Conservation (phyloP, 2,888 invertebrate genomes). For the Hoplodrina blanda region DNA sequence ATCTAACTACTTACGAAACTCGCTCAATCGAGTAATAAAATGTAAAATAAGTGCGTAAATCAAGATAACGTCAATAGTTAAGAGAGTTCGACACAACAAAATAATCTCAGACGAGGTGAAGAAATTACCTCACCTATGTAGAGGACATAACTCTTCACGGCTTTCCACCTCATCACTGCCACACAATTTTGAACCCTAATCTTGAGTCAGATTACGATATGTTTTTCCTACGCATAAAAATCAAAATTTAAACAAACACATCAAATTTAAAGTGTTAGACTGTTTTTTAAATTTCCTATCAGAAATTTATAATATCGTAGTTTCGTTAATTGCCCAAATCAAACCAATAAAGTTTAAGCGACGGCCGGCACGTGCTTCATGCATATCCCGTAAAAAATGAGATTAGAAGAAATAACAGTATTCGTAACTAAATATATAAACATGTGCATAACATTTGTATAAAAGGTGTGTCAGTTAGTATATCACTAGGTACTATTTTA, state of each 20-base stretch:
- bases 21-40: slow-evolving; percentile 85
- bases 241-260: slow-evolving; percentile 58
- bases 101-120: slow-evolving; percentile 81
- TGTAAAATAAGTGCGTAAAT: slow-evolving; percentile 88
- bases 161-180: slow-evolving; percentile 60
- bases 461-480: slow-evolving; percentile 16
- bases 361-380: slow-evolving; percentile 60
- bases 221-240: slow-evolving; percentile 36
- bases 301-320: slow-evolving; percentile 54
- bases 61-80: slow-evolving; percentile 89
- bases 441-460: slow-evolving; percentile 9
- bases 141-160: slow-evolving; percentile 78
- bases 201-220: slow-evolving; percentile 15
- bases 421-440: slow-evolving; percentile 15
- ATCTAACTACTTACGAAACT: slow-evolving; percentile 75
- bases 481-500: neutral
- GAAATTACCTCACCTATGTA: slow-evolving; percentile 80
- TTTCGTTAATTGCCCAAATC: slow-evolving; percentile 65
- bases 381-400: slow-evolving; percentile 44
- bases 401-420: slow-evolving; percentile 46
- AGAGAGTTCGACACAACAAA: slow-evolving; percentile 83
- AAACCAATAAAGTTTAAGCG: slow-evolving; percentile 60
- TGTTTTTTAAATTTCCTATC: slow-evolving; percentile 50
- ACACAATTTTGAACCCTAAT: slow-evolving; percentile 63
- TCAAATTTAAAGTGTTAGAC: slow-evolving; percentile 53